Percentiles rank a stretch among this genome's conserved stretches.
Evolutionary conservation across 2,113 vertebrate species (phyloP).

Genomic region (Leptosomus discolor): DNA sequence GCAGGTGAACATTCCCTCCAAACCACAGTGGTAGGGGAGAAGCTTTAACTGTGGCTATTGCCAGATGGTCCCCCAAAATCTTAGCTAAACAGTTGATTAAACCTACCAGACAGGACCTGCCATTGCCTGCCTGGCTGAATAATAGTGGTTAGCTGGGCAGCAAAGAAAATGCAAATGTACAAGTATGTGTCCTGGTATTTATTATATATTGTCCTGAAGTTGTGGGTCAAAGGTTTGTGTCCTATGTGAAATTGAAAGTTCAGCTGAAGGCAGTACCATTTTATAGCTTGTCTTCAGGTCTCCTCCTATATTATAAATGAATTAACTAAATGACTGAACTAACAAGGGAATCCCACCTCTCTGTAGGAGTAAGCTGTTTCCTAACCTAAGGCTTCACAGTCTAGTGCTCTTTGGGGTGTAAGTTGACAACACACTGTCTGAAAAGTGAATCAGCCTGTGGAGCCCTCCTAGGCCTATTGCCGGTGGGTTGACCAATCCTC

Average conservation of each 20-base stretch:
- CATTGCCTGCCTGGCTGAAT: neutral
- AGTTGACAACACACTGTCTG: neutral
- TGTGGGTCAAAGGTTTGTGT: neutral
- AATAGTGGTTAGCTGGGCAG: neutral
- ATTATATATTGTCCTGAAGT: neutral
- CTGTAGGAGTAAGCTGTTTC: neutral
- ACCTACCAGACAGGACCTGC: neutral
- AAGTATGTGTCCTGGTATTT: neutral
- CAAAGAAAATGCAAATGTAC: neutral
- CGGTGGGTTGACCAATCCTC: neutral
- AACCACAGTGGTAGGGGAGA: neutral
- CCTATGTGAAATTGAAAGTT: neutral
- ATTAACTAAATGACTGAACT: neutral
- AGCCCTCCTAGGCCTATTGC: neutral
- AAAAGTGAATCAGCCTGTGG: neutral
- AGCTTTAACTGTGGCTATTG: neutral
- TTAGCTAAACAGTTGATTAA: neutral
- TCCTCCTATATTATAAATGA: neutral
- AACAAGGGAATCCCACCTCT: neutral
- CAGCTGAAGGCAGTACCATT: neutral
- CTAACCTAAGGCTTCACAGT: neutral
- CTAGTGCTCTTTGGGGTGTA: neutral
- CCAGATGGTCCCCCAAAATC: neutral
- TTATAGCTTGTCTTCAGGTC: neutral
- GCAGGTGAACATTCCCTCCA: neutral